Percentiles rank a stretch among this genome's conserved stretches.
These are phyloP conservation scores for Pangasius sanitwongsei DNA, from an alignment of 2,797 vertebrate genomes.

Conservation along the genomic window DNA sequence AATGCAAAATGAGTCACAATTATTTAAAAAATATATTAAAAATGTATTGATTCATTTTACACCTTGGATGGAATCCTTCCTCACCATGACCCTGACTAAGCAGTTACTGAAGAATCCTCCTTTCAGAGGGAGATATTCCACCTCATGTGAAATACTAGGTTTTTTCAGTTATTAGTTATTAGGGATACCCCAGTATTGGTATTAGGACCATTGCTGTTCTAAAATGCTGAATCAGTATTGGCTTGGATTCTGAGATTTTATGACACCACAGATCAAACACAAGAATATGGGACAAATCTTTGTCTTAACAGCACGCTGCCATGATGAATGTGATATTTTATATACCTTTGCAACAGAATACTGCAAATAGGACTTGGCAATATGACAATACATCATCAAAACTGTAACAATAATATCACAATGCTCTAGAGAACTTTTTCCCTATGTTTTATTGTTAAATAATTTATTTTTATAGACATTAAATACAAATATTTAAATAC, in stretches of 20 bases:
- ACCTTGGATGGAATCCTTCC: background rate
- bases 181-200: background rate
- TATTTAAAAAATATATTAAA: background rate
- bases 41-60: background rate
- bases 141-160: background rate
- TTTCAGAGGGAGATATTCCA: background rate
- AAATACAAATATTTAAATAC: background rate
- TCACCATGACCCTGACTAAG: background rate
- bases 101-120: background rate
- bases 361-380: background rate
- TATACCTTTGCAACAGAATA: background rate
- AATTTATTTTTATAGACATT: background rate
- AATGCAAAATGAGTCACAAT: background rate
- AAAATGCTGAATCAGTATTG: background rate
- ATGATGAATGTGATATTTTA: background rate
- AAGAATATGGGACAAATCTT: background rate
- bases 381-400: background rate
- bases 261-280: background rate
- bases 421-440: background rate
- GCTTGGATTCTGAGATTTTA: background rate
- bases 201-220: background rate
- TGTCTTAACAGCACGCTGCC: background rate
- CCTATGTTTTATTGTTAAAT: background rate
- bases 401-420: background rate
- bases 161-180: background rate